Base-by-base conservation (phyloP, 2,797 vertebrate species). In the Pteronotus mesoamericanus region DNA sequence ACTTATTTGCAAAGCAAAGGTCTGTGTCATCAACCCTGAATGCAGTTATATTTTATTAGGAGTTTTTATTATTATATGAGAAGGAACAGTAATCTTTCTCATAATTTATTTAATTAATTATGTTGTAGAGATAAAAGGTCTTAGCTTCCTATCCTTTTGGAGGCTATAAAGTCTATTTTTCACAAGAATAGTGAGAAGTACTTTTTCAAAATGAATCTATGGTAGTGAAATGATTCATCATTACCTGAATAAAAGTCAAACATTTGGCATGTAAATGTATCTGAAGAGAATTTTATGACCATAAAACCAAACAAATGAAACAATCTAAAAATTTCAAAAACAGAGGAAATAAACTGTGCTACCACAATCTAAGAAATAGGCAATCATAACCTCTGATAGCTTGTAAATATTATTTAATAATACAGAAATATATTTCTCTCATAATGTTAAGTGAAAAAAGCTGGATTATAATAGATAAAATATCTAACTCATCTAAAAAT, bases 101-200 rank as follows among this genome's bases (percentile, higher is more conserved):
- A 37, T 74, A 84, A 94, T 78, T 94, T 74, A 93, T 34, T 66
- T n/a, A 89, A 72, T 93, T 94, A 94, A 96, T 93, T 68, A 57
- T 79, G 39, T 48, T 59, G 3, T 12, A 79, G 44, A 85, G 53
- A 94, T 71, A 89, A 84, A 85, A 85, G 84, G 7, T 53, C 57
- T 93, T 79, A 48, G 22, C 26, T 88, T 95, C 66, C 39, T 86
- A 91, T 87, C 53, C 34, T 48, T 91, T 64, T 37, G 34, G 71
- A 24, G 85, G 34, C 32, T 96, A 93, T 94, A 69, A 94, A 82
- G 71, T 82, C 72, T 18, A 19, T 94, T 94, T 95, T 86, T 90
- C 37, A 85, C 18, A 93, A 69, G 29, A 34, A 69, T 3, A 55
- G 26, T 86, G 37, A 72, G 74, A 94, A 79, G 44, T 29, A 85